phyloP scores from a whole-genome alignment of 2,797 vertebrate species.

The Eleutherodactylus coqui region DNA sequence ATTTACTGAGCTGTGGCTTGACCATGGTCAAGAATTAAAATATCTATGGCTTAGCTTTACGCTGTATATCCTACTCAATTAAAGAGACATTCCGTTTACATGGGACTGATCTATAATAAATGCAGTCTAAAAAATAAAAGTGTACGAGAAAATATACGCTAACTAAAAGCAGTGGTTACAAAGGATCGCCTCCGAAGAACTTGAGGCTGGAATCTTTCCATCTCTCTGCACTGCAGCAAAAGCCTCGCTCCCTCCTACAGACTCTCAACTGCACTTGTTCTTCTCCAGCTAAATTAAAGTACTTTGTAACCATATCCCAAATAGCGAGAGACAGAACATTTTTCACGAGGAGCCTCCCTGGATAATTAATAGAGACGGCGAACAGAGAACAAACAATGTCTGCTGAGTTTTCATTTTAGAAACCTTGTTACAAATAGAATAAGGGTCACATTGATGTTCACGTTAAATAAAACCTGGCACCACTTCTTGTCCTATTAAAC shows the following conservation, averaged over 20 bases:
- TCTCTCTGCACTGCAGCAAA: conserved; percentile 29
- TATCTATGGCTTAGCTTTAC: neutral
- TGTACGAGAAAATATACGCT: neutral
- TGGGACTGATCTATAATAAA: neutral
- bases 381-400: neutral
- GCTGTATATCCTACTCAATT: neutral
- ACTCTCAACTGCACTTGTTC: conserved; percentile 4
- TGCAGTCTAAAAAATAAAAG: neutral
- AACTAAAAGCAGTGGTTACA: neutral
- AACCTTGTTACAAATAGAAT: neutral
- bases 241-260: neutral
- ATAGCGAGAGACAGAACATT: neutral
- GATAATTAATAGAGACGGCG: neutral
- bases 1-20: neutral
- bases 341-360: neutral
- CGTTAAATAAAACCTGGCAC: neutral
- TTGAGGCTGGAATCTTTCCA: neutral
- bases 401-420: neutral
- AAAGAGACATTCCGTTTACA: neutral
- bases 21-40: neutral
- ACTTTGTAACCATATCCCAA: neutral
- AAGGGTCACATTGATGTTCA: neutral
- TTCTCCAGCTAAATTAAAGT: neutral
- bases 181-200: neutral
- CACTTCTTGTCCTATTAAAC: neutral